phyloP scores from a whole-genome alignment of 1,140 invertebrate genomes.

The Drosophila simulans region DNA sequence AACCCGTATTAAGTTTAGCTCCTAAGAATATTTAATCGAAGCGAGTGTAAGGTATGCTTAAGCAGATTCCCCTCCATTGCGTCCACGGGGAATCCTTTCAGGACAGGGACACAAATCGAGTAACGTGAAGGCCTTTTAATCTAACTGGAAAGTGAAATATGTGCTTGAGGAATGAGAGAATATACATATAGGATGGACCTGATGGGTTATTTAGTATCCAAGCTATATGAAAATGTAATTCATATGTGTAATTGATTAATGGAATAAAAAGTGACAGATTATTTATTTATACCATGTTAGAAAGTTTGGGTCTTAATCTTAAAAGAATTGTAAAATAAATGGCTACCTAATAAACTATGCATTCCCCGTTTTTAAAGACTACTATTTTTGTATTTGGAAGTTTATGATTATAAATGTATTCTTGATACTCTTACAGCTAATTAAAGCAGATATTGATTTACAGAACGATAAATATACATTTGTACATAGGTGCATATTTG shows the following conservation, averaged over 20 bases:
- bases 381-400: not conserved
- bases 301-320: not conserved
- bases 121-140: conserved; percentile 60
- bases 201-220: not conserved
- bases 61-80: conserved; percentile 16
- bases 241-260: not conserved
- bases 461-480: too few relatives aligned
- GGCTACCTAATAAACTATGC: not conserved
- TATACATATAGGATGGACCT: not conserved
- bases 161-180: not conserved
- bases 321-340: conserved; percentile 11
- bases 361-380: not conserved
- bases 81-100: conserved; percentile 33
- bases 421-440: too few relatives aligned
- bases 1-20: conserved; percentile 44
- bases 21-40: conserved; percentile 45
- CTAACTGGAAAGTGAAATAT: conserved; percentile 27
- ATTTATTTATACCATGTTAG: too few relatives aligned
- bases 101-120: conserved; percentile 27
- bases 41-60: conserved; percentile 26
- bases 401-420: too few relatives aligned
- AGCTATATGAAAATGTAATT: conserved; percentile 5
- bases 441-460: too few relatives aligned
- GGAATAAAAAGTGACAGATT: too few relatives aligned
- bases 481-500: too few relatives aligned